Conservation (phyloP, 2,113 vertebrate species). For the Varanus salvator region DNA sequence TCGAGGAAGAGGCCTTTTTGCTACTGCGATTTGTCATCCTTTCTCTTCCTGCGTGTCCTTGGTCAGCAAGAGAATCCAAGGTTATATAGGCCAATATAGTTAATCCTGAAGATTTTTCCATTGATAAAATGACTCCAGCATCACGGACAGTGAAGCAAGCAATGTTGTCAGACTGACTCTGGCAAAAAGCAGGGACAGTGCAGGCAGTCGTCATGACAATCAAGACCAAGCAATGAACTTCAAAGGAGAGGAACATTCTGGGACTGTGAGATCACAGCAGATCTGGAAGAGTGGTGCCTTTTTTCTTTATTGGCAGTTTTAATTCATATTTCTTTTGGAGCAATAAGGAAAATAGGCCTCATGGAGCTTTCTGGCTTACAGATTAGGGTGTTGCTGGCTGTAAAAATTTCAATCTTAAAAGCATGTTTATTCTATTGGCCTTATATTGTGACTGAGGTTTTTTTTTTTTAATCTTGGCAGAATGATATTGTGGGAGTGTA, state of each 20-base stretch:
- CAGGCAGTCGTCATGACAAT: constrained; percentile 32
- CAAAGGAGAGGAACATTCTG: constrained; percentile 63
- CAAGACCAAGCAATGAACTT: constrained; percentile 53
- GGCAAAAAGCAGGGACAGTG: constrained; percentile 62
- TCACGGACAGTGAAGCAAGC: constrained; percentile 61
- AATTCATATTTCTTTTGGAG: constrained; percentile 64
- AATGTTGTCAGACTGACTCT: constrained; percentile 33
- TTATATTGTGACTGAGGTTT: constrained; percentile 70
- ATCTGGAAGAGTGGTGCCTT: constrained; percentile 31
- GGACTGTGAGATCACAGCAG: constrained; percentile 62
- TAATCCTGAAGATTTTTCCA: constrained; percentile 33
- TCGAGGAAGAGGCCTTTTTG: neutral
- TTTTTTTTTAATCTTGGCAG: constrained; percentile 73
- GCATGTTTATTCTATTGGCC: constrained; percentile 65
- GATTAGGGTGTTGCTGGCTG: constrained; percentile 56
- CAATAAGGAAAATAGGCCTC: constrained; percentile 60
- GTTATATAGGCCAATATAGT: neutral
- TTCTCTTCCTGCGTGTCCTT: neutral
- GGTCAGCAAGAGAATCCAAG: neutral
- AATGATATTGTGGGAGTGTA: neutral
- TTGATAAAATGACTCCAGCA: constrained; percentile 34
- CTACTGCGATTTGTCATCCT: neutral
- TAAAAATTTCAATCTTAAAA: constrained; percentile 68
- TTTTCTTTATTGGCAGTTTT: constrained; percentile 58
- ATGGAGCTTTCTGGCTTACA: constrained; percentile 67